Percentiles rank a stretch among this genome's conserved stretches.
phyloP scores from a whole-genome alignment of 2,113 vertebrate genomes.

The Bufo gargarizans region DNA sequence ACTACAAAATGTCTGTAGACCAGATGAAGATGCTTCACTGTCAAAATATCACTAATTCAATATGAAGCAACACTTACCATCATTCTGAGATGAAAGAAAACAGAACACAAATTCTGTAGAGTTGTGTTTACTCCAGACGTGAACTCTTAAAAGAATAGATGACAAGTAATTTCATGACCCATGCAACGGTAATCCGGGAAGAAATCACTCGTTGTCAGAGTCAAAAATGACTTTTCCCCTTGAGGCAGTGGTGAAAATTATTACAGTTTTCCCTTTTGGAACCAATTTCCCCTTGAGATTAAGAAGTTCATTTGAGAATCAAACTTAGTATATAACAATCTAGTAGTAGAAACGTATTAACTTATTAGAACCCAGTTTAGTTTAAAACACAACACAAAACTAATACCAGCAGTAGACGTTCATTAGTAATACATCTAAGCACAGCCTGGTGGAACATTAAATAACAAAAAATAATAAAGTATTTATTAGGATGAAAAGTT shows the following conservation, averaged over 20 bases:
- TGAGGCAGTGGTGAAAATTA: slow-evolving; percentile 20
- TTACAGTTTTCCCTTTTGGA: neutral
- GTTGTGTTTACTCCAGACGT: neutral
- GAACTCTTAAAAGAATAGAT: neutral
- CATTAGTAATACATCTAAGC: no score
- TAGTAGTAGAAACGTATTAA: neutral
- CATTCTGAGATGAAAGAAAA: neutral
- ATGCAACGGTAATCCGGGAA: slow-evolving; percentile 5
- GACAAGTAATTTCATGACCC: neutral
- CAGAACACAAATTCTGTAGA: neutral
- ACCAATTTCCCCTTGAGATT: neutral
- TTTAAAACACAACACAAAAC: no score
- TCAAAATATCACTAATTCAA: neutral
- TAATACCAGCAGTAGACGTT: no score
- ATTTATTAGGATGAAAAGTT: no score
- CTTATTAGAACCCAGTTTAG: neutral
- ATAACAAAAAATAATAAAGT: no score
- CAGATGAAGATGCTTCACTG: neutral
- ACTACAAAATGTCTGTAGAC: neutral
- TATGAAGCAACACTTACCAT: neutral
- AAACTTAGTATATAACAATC: neutral
- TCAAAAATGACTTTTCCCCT: slow-evolving; percentile 7
- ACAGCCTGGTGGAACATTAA: no score
- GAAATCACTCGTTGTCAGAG: neutral
- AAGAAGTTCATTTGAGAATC: neutral